These are phyloP conservation scores for Bicyclus anynana DNA, from an alignment of 1,140 invertebrate species.

Conservation along the genomic window DNA sequence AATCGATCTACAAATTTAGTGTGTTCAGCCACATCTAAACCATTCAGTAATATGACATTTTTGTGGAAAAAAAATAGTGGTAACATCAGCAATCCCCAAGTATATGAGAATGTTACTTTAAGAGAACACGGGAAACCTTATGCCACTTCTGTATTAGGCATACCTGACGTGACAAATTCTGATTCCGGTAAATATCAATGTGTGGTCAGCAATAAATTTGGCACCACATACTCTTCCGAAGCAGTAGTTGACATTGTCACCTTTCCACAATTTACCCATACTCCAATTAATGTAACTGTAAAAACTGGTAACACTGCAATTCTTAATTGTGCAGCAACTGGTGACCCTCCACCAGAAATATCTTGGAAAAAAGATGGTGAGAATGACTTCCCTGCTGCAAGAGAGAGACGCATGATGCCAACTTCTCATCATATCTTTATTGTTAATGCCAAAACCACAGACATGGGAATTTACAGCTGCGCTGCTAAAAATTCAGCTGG, in stretches of 20 bases:
- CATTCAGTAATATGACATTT: conserved; percentile 83
- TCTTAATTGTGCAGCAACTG: conserved; percentile 93
- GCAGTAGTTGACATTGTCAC: conserved; percentile 92
- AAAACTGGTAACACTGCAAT: conserved; percentile 91
- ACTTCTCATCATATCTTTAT: conserved; percentile 96
- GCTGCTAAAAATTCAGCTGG: conserved; percentile 94
- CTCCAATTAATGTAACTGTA: conserved; percentile 89
- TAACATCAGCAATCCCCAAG: conserved; percentile 78
- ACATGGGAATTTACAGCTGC: conserved; percentile 96
- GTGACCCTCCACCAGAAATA: conserved; percentile 92
- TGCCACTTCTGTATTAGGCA: conserved; percentile 83
- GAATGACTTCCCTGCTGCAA: conserved; percentile 95
- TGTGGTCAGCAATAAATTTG: conserved; percentile 92
- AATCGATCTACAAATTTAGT: conserved; percentile 88
- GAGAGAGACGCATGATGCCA: conserved; percentile 94
- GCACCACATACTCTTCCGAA: conserved; percentile 92
- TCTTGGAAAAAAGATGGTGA: conserved; percentile 97
- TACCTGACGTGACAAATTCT: conserved; percentile 84
- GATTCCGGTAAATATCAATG: conserved; percentile 95
- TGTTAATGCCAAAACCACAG: conserved; percentile 89
- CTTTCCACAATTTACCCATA: conserved; percentile 92
- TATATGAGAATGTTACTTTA: conserved; percentile 64
- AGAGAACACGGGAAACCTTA: conserved; percentile 75
- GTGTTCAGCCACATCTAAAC: conserved; percentile 86
- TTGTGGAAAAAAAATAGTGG: conserved; percentile 94